phyloP scores from a whole-genome alignment of 2,888 invertebrate genomes.

The Oscheius sp. region DNA sequence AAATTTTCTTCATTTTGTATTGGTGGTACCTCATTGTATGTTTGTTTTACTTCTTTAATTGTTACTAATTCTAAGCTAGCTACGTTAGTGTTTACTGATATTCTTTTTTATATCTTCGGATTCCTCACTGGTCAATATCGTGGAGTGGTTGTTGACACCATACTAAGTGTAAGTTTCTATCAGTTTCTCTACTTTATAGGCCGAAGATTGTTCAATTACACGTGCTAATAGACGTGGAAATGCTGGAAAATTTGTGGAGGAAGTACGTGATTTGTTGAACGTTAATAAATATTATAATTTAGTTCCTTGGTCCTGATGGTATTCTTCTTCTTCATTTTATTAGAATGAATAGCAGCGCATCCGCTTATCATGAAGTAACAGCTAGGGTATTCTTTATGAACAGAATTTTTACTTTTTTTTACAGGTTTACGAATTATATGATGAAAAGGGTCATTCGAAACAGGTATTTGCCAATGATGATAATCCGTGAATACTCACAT shows the following conservation, averaged over 20 bases:
- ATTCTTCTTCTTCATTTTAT: constrained; percentile 8
- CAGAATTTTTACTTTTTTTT: background rate
- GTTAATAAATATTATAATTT: background rate
- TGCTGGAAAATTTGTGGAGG: constrained; percentile 2
- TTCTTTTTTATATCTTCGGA: background rate
- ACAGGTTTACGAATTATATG: constrained; percentile 3
- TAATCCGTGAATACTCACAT: too few relatives aligned
- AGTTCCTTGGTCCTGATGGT: constrained; percentile 12
- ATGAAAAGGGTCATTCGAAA: too few relatives aligned
- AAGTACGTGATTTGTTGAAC: background rate
- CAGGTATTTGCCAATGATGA: too few relatives aligned
- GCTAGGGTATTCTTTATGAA: background rate
- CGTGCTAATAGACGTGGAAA: background rate
- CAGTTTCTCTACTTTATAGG: background rate
- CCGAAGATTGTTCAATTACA: background rate
- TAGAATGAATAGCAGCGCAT: background rate
- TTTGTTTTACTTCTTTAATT: background rate
- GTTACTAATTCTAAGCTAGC: background rate
- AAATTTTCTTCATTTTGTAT: background rate
- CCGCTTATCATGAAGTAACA: background rate
- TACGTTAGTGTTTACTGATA: background rate
- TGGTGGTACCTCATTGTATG: constrained; percentile 1
- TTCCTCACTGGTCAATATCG: background rate
- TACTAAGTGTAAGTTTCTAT: background rate
- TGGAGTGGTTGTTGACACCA: background rate